Evolutionary conservation across 2,113 vertebrate species (phyloP).

Genomic region (Cygnus buccinator): DNA sequence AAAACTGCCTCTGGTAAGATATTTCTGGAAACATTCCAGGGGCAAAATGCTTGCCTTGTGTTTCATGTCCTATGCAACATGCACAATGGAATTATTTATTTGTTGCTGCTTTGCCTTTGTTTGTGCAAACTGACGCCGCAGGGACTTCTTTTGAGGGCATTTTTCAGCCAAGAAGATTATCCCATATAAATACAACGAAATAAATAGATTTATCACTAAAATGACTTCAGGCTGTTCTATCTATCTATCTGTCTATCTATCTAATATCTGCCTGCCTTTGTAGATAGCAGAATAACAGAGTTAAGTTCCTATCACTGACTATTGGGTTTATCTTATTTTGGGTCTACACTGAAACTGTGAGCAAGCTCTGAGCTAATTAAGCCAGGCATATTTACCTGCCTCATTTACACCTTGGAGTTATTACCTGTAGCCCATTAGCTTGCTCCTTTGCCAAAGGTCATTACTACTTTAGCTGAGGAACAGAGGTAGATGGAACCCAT

Average conservation of each 20-base stretch:
- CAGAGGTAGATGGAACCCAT: not conserved
- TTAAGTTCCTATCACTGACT: not conserved
- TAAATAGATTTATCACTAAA: constrained; percentile 51
- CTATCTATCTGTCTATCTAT: not conserved
- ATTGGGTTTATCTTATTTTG: constrained; percentile 6
- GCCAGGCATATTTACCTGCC: not conserved
- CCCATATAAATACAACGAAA: constrained; percentile 49
- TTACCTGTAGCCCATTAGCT: not conserved
- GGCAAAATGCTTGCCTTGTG: constrained; percentile 28
- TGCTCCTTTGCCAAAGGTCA: constrained; percentile 11
- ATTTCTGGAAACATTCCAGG: constrained; percentile 38
- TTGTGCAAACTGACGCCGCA: constrained; percentile 68
- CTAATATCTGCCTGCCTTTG: constrained; percentile 19
- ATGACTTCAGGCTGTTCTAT: constrained; percentile 3
- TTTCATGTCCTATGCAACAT: constrained; percentile 48
- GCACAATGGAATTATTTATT: constrained; percentile 29
- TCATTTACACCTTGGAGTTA: not conserved
- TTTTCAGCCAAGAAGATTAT: constrained; percentile 71
- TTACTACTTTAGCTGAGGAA: not conserved
- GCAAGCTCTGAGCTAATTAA: constrained; percentile 31
- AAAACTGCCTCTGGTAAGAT: constrained; percentile 37
- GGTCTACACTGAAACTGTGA: constrained; percentile 55
- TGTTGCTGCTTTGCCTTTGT: constrained; percentile 66
- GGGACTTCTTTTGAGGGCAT: constrained; percentile 53
- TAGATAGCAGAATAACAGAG: constrained; percentile 28